phyloP scores from a whole-genome alignment of 2,797 vertebrate species.

The Rhinichthys osculus region DNA sequence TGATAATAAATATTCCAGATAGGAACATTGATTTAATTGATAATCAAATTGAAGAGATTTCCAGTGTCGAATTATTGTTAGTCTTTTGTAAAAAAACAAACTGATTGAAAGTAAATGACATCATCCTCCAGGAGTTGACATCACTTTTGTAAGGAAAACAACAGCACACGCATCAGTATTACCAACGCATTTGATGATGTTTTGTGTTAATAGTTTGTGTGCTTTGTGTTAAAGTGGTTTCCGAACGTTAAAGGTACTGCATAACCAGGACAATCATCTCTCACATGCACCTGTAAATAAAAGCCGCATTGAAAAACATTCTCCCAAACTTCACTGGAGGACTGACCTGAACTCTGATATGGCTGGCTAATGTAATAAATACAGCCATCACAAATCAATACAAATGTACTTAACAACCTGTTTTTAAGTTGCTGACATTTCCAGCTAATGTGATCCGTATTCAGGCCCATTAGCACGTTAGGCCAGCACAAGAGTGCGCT shows the following conservation, averaged over 20 bases:
- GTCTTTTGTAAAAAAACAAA: neutral
- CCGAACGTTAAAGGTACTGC: neutral
- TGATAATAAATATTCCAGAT: neutral
- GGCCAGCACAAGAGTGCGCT: conserved; percentile 38
- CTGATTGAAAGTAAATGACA: neutral
- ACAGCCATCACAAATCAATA: conserved; percentile 63
- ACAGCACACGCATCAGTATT: neutral
- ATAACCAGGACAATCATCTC: neutral
- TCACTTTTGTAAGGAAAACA: neutral
- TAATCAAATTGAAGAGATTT: neutral
- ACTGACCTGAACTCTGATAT: conserved; percentile 48
- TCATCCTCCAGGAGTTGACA: neutral
- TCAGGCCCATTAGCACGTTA: conserved; percentile 61
- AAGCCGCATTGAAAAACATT: neutral
- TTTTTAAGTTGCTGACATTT: conserved; percentile 61
- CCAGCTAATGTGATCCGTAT: conserved; percentile 61
- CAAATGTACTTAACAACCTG: conserved; percentile 58
- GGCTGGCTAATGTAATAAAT: conserved; percentile 57
- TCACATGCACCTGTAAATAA: neutral
- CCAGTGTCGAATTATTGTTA: neutral
- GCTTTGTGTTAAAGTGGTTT: neutral
- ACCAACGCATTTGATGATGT: neutral
- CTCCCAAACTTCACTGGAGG: conserved; percentile 34
- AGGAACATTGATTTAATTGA: neutral
- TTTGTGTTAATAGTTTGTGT: neutral